A percentile compares a stretch with the other conserved stretches of the same genome.
Conservation (phyloP, 1,140 invertebrate genomes). For the Diabrotica undecimpunctata region DNA sequence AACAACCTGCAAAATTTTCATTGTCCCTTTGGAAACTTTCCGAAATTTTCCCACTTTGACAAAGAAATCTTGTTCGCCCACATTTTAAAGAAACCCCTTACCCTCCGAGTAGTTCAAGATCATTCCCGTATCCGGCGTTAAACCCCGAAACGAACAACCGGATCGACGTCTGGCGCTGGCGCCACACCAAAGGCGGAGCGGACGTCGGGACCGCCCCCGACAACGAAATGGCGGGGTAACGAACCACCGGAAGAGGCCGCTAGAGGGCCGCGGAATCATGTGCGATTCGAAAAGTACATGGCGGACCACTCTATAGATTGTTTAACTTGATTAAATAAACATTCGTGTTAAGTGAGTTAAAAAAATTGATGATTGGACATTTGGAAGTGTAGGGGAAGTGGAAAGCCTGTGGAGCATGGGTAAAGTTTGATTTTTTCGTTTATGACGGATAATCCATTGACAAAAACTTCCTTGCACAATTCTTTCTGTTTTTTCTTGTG, state of each 20-base stretch:
- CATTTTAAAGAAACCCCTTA: too few relatives aligned
- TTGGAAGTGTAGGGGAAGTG: not conserved
- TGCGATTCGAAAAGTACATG: conserved; percentile 27
- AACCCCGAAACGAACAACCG: too few relatives aligned
- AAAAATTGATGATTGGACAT: conserved; percentile 21
- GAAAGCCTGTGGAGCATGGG: conserved; percentile 19
- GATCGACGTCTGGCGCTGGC: not conserved
- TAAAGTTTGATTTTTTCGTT: conserved; percentile 26
- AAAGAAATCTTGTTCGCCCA: too few relatives aligned
- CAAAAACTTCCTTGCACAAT: not conserved
- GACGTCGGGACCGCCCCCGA: not conserved
- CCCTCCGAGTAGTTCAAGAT: too few relatives aligned
- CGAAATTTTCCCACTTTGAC: too few relatives aligned
- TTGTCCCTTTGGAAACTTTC: too few relatives aligned
- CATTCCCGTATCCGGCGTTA: too few relatives aligned
- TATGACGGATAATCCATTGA: not conserved
- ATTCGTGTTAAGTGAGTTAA: conserved; percentile 3
- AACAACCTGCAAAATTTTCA: too few relatives aligned
- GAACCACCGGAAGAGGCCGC: conserved; percentile 23
- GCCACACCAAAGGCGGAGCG: conserved; percentile 3
- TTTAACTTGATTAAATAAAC: conserved; percentile 30
- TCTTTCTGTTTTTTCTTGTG: not conserved
- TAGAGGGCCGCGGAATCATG: conserved; percentile 26
- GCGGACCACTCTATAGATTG: conserved; percentile 30
- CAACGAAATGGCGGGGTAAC: conserved; percentile 3